Evolutionary conservation across 2,888 invertebrate genomes (phyloP).

Genomic region (Suillia variegata): DNA sequence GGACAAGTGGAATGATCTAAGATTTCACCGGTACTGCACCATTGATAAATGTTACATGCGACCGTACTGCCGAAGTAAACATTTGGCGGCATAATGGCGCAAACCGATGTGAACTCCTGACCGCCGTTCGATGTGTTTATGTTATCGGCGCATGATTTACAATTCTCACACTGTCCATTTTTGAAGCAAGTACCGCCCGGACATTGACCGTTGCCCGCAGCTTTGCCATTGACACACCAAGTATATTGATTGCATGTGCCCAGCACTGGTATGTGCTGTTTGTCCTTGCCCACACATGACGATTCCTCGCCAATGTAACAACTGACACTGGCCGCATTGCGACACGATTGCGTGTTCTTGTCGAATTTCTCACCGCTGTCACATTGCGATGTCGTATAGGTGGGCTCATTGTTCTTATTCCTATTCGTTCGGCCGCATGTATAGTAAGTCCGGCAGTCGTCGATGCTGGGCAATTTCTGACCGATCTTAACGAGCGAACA

Average conservation of each 20-base stretch:
- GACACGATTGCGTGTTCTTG: slow-evolving; percentile 31
- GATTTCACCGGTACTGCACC: slow-evolving; percentile 1
- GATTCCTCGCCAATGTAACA: slow-evolving; percentile 25
- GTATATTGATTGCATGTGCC: slow-evolving; percentile 31
- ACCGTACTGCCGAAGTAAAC: slow-evolving; percentile 34
- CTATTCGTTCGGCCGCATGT: no score
- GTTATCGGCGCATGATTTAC: slow-evolving; percentile 28
- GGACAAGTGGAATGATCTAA: slow-evolving; percentile 22
- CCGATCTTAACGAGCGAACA: slow-evolving; percentile 31
- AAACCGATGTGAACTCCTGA: slow-evolving; percentile 11
- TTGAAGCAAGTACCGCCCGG: slow-evolving; percentile 24
- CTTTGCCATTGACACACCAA: slow-evolving; percentile 28
- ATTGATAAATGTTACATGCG: slow-evolving; percentile 31
- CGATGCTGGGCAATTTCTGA: slow-evolving; percentile 30
- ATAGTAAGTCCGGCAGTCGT: slow-evolving; percentile 32
- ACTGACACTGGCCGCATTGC: slow-evolving; percentile 3
- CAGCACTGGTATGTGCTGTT: slow-evolving; percentile 21
- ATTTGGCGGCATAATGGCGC: slow-evolving; percentile 30
- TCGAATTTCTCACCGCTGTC: slow-evolving; percentile 25
- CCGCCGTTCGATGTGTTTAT: slow-evolving; percentile 15
- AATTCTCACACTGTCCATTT: background rate
- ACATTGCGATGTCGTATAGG: slow-evolving; percentile 7
- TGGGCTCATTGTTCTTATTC: slow-evolving; percentile 5
- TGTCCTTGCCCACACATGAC: slow-evolving; percentile 26
- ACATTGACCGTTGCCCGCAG: slow-evolving; percentile 27